Percentiles rank a stretch among this genome's conserved stretches.
Conservation (phyloP, 2,113 vertebrate species). For the Muntiacus reevesi region DNA sequence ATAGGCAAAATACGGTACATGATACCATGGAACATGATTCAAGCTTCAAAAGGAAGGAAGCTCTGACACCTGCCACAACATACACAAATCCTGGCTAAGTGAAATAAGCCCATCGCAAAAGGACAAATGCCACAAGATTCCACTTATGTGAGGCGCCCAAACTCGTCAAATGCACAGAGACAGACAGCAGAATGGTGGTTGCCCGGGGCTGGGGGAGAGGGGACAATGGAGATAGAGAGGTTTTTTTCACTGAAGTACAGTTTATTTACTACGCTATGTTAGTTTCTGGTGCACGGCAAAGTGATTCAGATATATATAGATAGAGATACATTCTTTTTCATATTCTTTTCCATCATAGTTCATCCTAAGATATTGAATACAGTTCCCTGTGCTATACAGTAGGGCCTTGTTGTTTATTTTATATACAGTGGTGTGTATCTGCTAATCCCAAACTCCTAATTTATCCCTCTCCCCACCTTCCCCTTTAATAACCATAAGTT, state of each 20-base stretch:
- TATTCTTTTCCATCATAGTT: not conserved
- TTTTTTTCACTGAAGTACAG: not conserved
- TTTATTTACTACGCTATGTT: not conserved
- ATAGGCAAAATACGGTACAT: not conserved
- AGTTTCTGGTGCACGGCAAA: not conserved
- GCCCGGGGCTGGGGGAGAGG: not conserved
- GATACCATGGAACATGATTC: not conserved
- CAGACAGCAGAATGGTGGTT: not conserved
- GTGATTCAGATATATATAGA: not conserved
- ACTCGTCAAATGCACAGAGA: not conserved
- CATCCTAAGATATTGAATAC: not conserved
- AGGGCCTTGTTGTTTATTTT: not conserved
- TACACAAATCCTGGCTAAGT: not conserved
- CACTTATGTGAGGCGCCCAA: not conserved
- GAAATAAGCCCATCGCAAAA: not conserved
- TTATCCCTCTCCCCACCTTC: not conserved
- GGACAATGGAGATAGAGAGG: not conserved
- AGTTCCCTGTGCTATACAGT: not conserved
- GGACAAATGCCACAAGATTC: not conserved
- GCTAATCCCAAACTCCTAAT: not conserved
- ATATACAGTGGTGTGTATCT: not conserved
- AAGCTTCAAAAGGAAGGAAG: not conserved
- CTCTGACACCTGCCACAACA: not conserved
- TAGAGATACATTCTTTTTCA: not conserved
- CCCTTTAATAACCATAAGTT: not conserved